Base-by-base conservation (phyloP, 2,888 invertebrate genomes). In the Trissonchulus latispiculum region DNA sequence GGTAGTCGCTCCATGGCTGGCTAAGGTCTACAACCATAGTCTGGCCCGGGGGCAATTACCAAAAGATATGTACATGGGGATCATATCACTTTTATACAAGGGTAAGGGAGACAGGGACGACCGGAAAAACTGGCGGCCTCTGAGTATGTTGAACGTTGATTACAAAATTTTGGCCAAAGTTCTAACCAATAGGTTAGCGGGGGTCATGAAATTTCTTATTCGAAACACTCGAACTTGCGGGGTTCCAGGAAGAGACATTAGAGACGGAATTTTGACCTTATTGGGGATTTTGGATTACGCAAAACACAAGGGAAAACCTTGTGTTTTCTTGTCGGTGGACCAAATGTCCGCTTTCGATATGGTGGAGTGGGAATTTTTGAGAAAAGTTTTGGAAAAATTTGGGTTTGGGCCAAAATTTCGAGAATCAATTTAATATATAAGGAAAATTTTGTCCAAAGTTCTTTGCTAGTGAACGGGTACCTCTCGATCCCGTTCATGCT, bases 91-190 rank as follows among this genome's bases (percentile, higher is more conserved):
- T 23, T 8, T 29, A n/a, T 62, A 28, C n/a, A 62, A 62, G n/a
- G 29, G 28, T 28, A 62, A 62, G 28, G 64, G n/a, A 15, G n/a
- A n/a, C n/a, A 3, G 29, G 28, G 3, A 62, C 8, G 64, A 62
- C 15, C 3, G 15, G n/a, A 62, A 62, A 29, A 62, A 62, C 64
- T 62, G 64, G 64, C 15, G 64, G 29, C 64, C 64, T 28, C 64
- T 62, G 29, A 62, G 28, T 28, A 15, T 62, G 64, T 29, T 62
- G n/a, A 62, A 62, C 8, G 28, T n/a, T 15, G 64, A 62, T 29
- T 62, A 62, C n/a, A 62, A 62, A 29, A 62, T 62, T 62, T 29
- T 62, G 28, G 64, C 64, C n/a, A n/a, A 18, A 62, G 64, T 62
- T 15, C n/a, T 62, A 15, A 18, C 29, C 8, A 15, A 15, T 3